Base-by-base conservation (phyloP, 2,888 invertebrate species). In the Phalera bucephala region DNA sequence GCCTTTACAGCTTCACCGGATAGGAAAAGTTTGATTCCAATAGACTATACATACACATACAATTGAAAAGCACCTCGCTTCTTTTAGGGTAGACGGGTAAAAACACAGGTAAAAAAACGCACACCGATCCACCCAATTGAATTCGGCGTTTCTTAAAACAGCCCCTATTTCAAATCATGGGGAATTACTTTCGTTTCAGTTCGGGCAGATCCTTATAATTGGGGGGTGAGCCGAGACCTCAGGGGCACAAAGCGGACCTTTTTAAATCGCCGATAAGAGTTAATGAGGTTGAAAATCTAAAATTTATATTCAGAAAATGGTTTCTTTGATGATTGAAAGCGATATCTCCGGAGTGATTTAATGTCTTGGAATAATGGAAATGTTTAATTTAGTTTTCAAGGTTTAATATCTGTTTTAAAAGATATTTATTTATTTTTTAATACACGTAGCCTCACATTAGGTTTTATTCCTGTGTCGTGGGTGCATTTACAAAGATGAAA, bases 261-360 rank as follows among this genome's bases (percentile, higher is more conserved):
- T 81, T 75, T 72, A 75, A 79, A 77, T 74, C 73, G 64, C 55
- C 77, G 73, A 80, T 83, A 78, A 76, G 70, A 66, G 68, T 77
- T 83, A 83, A 82, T 81, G 83, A 77, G 72, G 72, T 72, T 60
- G 75, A 80, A 80, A 84, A 82, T 83, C 72, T 74, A 64, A 80
- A 83, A 80, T 78, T 75, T 80, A 73, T 78, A 79, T 78, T 78
- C 72, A 56, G 48, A 65, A 70, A 80, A 77, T 76, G 72, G 74
- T 74, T 75, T 72, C 65, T 58, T 56, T 53, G 56, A 53, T 50
- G 51, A 54, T 52, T 51, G 50, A 52, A 53, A 49, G 38, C 38
- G 45, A 45, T 49, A 49, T 40, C 47, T 33, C 44, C 44, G 33
- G 45, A 52, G 52, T 55, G 52, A 55, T 52, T 55, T 52, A 52